Evolutionary conservation across 1,140 invertebrate genomes (phyloP), one percentile per base, ranked within the genome.

Genomic region (Drosophila bocqueti): DNA sequence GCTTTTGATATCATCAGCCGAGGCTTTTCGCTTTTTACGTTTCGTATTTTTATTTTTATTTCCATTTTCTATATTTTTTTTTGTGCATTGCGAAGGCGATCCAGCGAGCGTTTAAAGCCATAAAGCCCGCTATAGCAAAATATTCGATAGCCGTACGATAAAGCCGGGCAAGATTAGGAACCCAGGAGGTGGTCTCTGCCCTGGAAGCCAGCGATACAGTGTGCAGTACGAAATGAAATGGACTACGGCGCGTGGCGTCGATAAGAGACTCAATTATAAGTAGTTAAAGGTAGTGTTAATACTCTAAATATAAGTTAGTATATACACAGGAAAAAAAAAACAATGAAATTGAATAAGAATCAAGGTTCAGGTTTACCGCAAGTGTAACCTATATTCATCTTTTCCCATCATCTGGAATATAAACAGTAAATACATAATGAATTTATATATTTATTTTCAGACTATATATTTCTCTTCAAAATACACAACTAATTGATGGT

Each of bases 251-350:
- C 74, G 74, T 83, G 79, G 61, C 57, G 6, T 10, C 43, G 79
- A 83, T 82, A 82, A 69, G 42, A 38, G 55, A 42, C 57, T 63
- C 42, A 47, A 45, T 38, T 43, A 38, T 71, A 81, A 74, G 60
- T 81, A 78, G 83, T 79, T 86, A 79, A 85, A 85, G 78, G 68
- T 47, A 81, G 54, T 16, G 26, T 15, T 55, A 55, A 55, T 38
- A 38, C 52, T 11, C 52, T 7, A 55, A 24, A 6, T 55, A 24
- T 24, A 38, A 40, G 34, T 38, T 38, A 5, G 8, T 24, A 13
- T 8, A 52, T 6, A 36, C 18, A 16, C 34, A 24, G 9, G 10
- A 52, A 38, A 16, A 24, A 36, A 54, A 54, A 0, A 10, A 38
- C 11, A 13, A 13, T 5, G 4, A 38, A 38, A 13, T 38, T 38